These are phyloP conservation scores for Eurystomus glaucurus DNA, from an alignment of 2,797 vertebrate genomes.

Conservation along the genomic window DNA sequence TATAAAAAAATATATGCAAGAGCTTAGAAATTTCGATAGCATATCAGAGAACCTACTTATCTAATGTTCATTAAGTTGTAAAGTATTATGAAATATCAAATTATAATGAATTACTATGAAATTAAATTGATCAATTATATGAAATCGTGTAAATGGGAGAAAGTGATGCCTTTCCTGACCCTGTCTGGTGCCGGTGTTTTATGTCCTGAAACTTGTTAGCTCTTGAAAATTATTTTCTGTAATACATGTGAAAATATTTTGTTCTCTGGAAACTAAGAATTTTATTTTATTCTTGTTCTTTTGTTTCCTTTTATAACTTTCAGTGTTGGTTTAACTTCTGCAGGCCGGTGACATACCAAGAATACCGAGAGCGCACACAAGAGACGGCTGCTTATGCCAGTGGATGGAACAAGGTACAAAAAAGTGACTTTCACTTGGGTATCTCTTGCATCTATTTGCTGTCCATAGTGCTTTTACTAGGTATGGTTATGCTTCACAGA, in stretches of 20 bases:
- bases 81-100: neutral
- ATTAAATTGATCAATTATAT: neutral
- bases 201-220: neutral
- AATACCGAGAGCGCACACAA: conserved; percentile 84
- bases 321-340: conserved; percentile 78
- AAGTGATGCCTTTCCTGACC: neutral
- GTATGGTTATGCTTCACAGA: neutral
- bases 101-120: neutral
- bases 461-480: neutral
- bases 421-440: neutral
- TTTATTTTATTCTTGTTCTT: conserved; percentile 44
- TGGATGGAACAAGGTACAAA: conserved; percentile 92
- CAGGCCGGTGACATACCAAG: conserved; percentile 91
- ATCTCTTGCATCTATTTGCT: neutral
- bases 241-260: neutral
- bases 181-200: neutral
- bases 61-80: neutral
- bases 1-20: neutral
- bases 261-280: neutral
- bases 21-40: neutral
- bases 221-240: neutral
- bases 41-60: neutral
- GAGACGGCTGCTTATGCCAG: conserved; percentile 85
- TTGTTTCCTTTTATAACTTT: conserved; percentile 68
- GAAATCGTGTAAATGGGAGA: neutral